A percentile compares a stretch with the other conserved stretches of the same genome.
phyloP scores from a whole-genome alignment of 2,888 invertebrate species.

The Itoplectis maculator region DNA sequence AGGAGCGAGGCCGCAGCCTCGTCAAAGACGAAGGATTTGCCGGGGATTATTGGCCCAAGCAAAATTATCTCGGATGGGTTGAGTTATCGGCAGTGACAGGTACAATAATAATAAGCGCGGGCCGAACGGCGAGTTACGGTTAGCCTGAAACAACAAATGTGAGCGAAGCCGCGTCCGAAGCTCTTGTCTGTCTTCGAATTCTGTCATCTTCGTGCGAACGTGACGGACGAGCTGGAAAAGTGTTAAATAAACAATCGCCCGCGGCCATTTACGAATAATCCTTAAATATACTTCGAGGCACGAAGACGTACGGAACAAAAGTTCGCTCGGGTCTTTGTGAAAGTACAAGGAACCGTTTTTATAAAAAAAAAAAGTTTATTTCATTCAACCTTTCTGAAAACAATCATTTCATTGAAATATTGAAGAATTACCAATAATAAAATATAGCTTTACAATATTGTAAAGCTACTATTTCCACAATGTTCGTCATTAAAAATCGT shows the following conservation, averaged over 20 bases:
- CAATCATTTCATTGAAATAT: slow-evolving; percentile 1
- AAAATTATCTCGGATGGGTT: slow-evolving; percentile 65
- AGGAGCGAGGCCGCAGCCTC: slow-evolving; percentile 11
- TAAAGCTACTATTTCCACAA: too few species aligned
- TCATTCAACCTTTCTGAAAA: not conserved
- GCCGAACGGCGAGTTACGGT: slow-evolving; percentile 19
- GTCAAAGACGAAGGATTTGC: slow-evolving; percentile 50
- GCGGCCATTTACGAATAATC: slow-evolving; percentile 14
- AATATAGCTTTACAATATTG: too few species aligned
- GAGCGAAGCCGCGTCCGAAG: slow-evolving; percentile 28
- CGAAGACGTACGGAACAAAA: not conserved
- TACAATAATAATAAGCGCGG: slow-evolving; percentile 68
- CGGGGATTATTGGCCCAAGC: slow-evolving; percentile 56
- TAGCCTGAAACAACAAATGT: slow-evolving; percentile 68
- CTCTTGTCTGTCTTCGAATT: slow-evolving; percentile 18
- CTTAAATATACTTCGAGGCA: slow-evolving; percentile 10
- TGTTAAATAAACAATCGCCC: slow-evolving; percentile 48
- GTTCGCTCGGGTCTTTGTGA: not conserved
- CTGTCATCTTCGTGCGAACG: slow-evolving; percentile 40
- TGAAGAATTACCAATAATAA: not conserved
- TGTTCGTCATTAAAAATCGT: not conserved
- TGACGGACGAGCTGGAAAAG: slow-evolving; percentile 34
- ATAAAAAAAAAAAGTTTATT: not conserved
- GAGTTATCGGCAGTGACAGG: slow-evolving; percentile 68
- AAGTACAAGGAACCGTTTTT: not conserved